These are phyloP conservation scores for Dicrostonyx torquatus DNA, from an alignment of 2,797 vertebrate genomes.

Conservation along the genomic window DNA sequence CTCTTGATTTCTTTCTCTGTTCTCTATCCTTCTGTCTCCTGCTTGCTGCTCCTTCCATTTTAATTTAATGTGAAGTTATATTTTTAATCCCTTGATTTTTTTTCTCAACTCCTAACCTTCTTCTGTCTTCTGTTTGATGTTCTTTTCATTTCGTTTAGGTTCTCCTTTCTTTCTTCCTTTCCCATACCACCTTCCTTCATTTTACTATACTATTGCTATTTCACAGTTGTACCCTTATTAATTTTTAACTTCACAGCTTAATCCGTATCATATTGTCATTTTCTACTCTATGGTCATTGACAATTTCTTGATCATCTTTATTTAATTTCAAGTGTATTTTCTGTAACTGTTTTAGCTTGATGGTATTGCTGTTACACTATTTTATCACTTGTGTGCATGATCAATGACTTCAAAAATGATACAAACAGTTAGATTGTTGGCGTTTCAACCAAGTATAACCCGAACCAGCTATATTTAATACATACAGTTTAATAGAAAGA, in stretches of 20 bases:
- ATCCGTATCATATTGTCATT: neutral
- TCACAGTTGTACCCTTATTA: neutral
- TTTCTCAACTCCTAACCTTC: neutral
- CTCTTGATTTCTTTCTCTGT: neutral
- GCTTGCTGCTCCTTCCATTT: neutral
- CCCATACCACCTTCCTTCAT: neutral
- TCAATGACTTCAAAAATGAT: neutral
- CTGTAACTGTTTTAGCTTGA: neutral
- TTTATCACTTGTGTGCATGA: neutral
- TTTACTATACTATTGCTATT: neutral
- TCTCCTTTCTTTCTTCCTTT: neutral
- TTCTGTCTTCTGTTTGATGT: neutral
- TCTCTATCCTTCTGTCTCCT: neutral
- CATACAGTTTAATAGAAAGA: no score
- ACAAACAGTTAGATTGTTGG: neutral
- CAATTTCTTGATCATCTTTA: neutral
- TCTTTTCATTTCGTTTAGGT: neutral
- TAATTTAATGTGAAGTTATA: neutral
- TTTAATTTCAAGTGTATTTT: neutral
- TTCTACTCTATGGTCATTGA: neutral
- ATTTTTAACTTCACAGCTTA: neutral
- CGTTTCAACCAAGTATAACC: no score
- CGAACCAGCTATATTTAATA: no score
- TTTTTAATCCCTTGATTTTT: neutral
- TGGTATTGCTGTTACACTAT: neutral